Evolutionary conservation across 1,140 invertebrate species (phyloP), one percentile per base, ranked within the genome.

Genomic region (Leptonema lineaticorne): DNA sequence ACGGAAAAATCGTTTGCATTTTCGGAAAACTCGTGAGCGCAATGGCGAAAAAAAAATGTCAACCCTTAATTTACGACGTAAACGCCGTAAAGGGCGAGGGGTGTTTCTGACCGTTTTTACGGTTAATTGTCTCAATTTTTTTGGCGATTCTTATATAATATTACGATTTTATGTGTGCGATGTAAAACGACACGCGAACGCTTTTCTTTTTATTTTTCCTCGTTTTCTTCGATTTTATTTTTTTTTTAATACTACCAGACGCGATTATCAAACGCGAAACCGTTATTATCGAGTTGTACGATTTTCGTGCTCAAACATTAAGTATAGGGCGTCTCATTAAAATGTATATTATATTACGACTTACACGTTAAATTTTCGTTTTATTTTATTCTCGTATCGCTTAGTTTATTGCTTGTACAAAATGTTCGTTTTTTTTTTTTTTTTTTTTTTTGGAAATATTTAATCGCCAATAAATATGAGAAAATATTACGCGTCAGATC

Each of bases 121-220:
- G 37, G 37, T 41, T 41, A 41, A 41, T 41, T 41, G 37, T 41
- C 37, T 41, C 37, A 41, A 41, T 41, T 41, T 41, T n/a, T 41
- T 41, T 41, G 37, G 37, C 37, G 9, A 41, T 41, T 41, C 37
- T 9, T 41, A 41, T n/a, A 41, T 41, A 41, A 41, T 41, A 41
- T 14, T 41, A 33, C n/a, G n/a, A n/a, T n/a, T n/a, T n/a, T n/a
- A n/a, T n/a, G n/a, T n/a, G n/a, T n/a, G n/a, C n/a, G n/a, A 41
- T 41, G 37, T 41, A 41, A 41, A 41, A 11, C n/a, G n/a, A n/a
- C 37, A 41, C 37, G 37, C 37, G 16, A n/a, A n/a, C n/a, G n/a
- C n/a, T n/a, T n/a, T n/a, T n/a, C n/a, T n/a, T n/a, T n/a, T n/a
- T n/a, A n/a, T n/a, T n/a, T n/a, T n/a, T n/a, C n/a, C n/a, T n/a